Conservation (phyloP, 2,113 vertebrate genomes). For the Alectura lathami region DNA sequence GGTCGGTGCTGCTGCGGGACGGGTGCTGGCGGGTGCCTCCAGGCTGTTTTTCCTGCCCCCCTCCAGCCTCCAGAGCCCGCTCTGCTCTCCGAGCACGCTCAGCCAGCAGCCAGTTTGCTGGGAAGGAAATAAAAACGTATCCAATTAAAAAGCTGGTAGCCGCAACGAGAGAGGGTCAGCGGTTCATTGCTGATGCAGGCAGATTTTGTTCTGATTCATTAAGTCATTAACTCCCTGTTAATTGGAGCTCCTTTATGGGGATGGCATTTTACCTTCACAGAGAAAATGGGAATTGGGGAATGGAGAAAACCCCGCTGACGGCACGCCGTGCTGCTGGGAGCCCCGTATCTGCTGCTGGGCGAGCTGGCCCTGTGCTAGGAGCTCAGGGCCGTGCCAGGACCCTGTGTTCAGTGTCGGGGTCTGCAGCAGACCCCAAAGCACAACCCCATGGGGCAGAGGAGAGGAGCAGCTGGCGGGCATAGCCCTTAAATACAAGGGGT, state of each 20-base stretch:
- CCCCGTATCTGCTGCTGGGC: background rate
- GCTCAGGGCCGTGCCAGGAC: background rate
- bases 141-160: background rate
- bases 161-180: background rate
- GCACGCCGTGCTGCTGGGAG: background rate
- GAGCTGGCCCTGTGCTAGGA: background rate
- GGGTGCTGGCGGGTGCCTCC: background rate
- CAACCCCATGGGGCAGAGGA: background rate
- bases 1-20: background rate
- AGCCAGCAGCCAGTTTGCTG: background rate
- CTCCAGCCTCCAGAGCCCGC: rapidly evolving
- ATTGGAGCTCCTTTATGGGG: background rate
- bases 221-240: conserved; percentile 43
- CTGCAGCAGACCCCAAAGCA: background rate
- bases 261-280: background rate
- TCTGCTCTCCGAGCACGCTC: background rate
- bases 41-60: background rate
- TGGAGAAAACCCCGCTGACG: background rate
- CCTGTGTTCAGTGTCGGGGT: background rate
- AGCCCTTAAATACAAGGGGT: background rate
- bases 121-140: background rate
- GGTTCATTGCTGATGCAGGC: conserved; percentile 21
- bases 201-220: conserved; percentile 19
- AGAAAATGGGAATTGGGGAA: background rate
- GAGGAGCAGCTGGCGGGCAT: background rate